Conservation (phyloP, 2,797 vertebrate species). For the Bradypus variegatus region DNA sequence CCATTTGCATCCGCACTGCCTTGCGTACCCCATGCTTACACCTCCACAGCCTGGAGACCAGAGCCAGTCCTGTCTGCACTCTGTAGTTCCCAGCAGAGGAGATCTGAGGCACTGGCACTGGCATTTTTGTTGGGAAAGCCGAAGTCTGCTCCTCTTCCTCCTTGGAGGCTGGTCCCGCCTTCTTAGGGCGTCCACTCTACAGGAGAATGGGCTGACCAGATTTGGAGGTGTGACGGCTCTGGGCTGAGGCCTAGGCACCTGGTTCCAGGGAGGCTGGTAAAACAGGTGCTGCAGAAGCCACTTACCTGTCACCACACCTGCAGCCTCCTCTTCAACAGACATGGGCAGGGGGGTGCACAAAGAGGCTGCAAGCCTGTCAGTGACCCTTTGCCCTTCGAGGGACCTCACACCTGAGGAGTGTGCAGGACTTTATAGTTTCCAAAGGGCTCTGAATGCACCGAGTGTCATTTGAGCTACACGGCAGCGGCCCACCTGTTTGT, state of each 20-base stretch:
- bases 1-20: too few species aligned
- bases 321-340: slow-evolving; percentile 70
- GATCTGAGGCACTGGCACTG: background rate
- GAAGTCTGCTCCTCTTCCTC: background rate
- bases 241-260: background rate
- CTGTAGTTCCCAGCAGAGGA: background rate
- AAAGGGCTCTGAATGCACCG: background rate
- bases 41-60: background rate
- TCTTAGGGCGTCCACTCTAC: too few species aligned
- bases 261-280: background rate
- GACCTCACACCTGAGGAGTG: background rate
- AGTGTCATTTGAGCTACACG: background rate
- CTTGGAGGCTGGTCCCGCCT: background rate
- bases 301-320: background rate
- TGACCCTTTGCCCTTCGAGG: background rate
- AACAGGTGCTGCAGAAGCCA: background rate
- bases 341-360: background rate
- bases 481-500: background rate
- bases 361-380: background rate
- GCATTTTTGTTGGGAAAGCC: background rate
- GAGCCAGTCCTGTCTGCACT: background rate
- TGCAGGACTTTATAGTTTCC: background rate
- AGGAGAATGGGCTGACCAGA: background rate
- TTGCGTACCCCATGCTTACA: too few species aligned
- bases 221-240: background rate